A percentile compares a stretch with the other conserved stretches of the same genome.
Conservation (phyloP, 92 coral and sea anemone species). For the Isaurus tuberculatus region DNA sequence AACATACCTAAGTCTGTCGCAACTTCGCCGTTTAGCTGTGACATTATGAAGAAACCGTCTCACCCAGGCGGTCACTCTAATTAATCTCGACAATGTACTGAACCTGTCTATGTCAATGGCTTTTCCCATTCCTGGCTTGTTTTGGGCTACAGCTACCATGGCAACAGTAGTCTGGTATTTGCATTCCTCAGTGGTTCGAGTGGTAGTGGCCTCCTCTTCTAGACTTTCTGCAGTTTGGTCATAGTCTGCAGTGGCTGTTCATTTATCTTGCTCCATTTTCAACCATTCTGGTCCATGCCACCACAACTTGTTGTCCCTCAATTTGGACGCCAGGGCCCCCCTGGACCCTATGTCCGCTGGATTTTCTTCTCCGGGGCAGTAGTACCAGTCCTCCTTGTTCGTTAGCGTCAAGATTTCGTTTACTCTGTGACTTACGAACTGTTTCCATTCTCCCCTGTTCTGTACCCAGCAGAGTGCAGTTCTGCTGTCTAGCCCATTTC, state of each 20-base stretch:
- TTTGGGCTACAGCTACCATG: background rate
- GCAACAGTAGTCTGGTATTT: background rate
- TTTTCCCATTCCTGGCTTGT: conserved; percentile 1
- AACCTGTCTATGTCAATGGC: background rate
- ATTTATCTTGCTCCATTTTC: background rate
- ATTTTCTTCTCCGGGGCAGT: too few species aligned
- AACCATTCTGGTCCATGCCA: background rate
- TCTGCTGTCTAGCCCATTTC: too few species aligned
- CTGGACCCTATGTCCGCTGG: background rate
- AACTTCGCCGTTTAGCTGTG: background rate
- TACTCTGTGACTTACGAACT: too few species aligned
- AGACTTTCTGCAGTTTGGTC: background rate
- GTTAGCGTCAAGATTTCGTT: too few species aligned
- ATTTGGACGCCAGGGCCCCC: background rate
- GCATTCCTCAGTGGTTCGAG: background rate
- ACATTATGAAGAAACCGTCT: conserved; percentile 3
- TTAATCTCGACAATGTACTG: background rate
- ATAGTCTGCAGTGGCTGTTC: conserved; percentile 1
- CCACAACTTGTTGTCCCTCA: background rate
- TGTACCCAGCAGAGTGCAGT: too few species aligned
- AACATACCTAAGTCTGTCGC: background rate
- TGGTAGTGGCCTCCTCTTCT: background rate
- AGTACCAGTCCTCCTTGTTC: too few species aligned
- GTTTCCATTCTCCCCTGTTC: too few species aligned
- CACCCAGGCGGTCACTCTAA: background rate